Base-by-base conservation (phyloP, 1,140 invertebrate genomes). In the Physella acuta region DNA sequence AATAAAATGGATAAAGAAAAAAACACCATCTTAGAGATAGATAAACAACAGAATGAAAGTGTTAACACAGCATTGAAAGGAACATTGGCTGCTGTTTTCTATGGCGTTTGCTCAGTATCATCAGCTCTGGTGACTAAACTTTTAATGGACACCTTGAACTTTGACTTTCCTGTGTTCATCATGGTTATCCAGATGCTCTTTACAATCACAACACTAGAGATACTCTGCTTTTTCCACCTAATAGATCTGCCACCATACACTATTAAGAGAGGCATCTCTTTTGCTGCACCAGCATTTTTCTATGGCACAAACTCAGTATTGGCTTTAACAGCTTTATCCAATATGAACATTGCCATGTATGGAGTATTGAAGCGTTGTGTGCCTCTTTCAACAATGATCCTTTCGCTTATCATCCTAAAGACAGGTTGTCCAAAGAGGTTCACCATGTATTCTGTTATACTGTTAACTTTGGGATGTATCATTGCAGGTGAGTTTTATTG, bases 341-440 rank as follows among this genome's bases (percentile, higher is more conserved):
- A 87, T 31, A 87, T 88, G 83, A 88, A 87, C 68, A 84, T 88
- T 71, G 87, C 88, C 1, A 86, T 88, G 85, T 88, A 88, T 77
- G 85, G 85, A 11, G 85, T 87, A 8, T 71, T 88, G 33, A 88
- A 88, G 73, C 78, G 87, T 64, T 87, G 85, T 77, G 85, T 84
- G 11, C 87, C 86, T 5, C 69, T 87, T 0, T 84, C 85, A 0
- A 88, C 86, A 51, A 74, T 88, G 62, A 44, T 87, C 17, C 71
- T 88, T 24, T 81, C 84, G 11, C 72, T 84, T 0, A 39, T 84
- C 5, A 75, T 87, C 26, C 76, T 88, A 8, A 80, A 82, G 28
- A 85, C 85, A 70, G 79, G 79, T 34, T 69, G 74, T 26, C 86
- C 87, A 8, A 82, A 79, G 0, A 68, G 71, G 36, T 56, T 75